These are phyloP conservation scores for Danionella cerebrum DNA, from an alignment of 2,113 vertebrate genomes.

Conservation along the genomic window DNA sequence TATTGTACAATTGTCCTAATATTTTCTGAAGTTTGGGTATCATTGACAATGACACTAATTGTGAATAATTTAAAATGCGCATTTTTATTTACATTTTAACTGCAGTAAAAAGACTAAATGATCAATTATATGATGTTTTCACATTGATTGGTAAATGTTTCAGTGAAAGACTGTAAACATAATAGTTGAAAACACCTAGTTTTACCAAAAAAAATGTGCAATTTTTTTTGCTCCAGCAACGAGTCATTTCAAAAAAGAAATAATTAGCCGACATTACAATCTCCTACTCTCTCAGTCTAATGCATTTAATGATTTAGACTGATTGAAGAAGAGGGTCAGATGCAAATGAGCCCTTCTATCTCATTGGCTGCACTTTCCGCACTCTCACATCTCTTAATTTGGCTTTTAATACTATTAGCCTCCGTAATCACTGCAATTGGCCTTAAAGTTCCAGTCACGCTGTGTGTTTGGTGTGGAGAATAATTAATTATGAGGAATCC, in stretches of 20 bases:
- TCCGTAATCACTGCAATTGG: slow-evolving; percentile 35
- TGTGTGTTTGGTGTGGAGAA: slow-evolving; percentile 38
- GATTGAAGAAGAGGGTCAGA: slow-evolving; percentile 34
- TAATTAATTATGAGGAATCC: slow-evolving; percentile 41
- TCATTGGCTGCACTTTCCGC: slow-evolving; percentile 20
- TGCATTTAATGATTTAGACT: slow-evolving; percentile 25
- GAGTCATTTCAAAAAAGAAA: slow-evolving; percentile 18
- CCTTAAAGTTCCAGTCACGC: slow-evolving; percentile 41
- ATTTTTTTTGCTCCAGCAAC: too few species aligned
- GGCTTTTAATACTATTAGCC: slow-evolving; percentile 41
- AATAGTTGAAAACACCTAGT: too few species aligned
- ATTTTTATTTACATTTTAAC: too few species aligned
- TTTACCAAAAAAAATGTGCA: too few species aligned
- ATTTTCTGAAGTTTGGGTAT: too few species aligned
- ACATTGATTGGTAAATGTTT: too few species aligned
- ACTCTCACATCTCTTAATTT: slow-evolving; percentile 37
- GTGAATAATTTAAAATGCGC: too few species aligned
- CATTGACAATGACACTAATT: too few species aligned
- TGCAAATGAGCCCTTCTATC: slow-evolving; percentile 31
- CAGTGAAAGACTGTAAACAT: too few species aligned
- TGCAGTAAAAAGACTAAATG: too few species aligned
- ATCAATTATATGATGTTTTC: too few species aligned
- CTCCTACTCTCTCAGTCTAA: slow-evolving; percentile 7
- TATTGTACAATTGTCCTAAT: too few species aligned
- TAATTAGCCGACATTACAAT: slow-evolving; percentile 17